Percentiles rank a stretch among this genome's conserved stretches.
Conservation (phyloP, 2,888 invertebrate genomes). For the Ennomos quercinarius region DNA sequence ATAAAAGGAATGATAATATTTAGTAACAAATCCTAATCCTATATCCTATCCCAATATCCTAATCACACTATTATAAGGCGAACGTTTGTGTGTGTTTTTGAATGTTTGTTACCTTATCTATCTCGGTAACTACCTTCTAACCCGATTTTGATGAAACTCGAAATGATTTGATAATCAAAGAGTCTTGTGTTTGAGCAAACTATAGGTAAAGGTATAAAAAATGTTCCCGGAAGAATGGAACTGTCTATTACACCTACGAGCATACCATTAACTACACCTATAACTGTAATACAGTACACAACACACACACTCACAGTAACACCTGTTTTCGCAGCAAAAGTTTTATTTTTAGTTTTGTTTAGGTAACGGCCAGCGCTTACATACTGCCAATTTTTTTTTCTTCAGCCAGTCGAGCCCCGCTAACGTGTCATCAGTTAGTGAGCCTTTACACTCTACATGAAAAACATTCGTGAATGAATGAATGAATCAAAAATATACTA, state of each 20-base stretch:
- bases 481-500: conserved; percentile 28
- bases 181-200: conserved; percentile 5
- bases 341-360: conserved; percentile 58
- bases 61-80: too few species aligned
- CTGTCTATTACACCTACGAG: conserved; percentile 14
- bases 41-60: too few species aligned
- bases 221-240: conserved; percentile 36
- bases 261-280: conserved; percentile 22
- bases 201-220: not conserved
- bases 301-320: conserved; percentile 51
- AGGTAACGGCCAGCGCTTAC: conserved; percentile 39
- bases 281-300: too few species aligned
- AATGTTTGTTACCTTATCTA: too few species aligned
- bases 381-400: conserved; percentile 58
- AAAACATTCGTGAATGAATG: conserved; percentile 38
- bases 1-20: too few species aligned
- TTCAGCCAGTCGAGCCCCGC: conserved; percentile 52
- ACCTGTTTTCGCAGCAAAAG: conserved; percentile 68
- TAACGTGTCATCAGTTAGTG: conserved; percentile 49
- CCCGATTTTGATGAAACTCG: too few species aligned
- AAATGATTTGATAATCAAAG: not conserved
- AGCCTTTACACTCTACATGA: conserved; percentile 50
- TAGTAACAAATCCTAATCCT: too few species aligned
- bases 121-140: too few species aligned
- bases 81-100: too few species aligned